A percentile compares a stretch with the other conserved stretches of the same genome.
phyloP scores from a whole-genome alignment of 2,113 vertebrate species.

The Stigmatopora argus region DNA sequence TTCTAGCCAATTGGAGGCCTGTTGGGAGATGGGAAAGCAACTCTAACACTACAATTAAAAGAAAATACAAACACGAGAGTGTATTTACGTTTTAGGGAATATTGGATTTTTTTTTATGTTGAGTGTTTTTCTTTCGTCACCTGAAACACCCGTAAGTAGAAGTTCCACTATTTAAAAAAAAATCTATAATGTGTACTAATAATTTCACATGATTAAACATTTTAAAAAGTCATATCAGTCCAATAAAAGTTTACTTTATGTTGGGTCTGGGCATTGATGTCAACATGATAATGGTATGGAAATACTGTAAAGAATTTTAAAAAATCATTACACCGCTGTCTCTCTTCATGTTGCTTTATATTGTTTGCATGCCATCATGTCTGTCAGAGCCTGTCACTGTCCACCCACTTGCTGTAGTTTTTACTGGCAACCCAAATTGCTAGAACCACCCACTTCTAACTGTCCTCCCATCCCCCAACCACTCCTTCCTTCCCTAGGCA shows the following conservation, averaged over 20 bases:
- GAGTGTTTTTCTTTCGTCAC: too few species aligned
- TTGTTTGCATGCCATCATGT: conserved; percentile 40
- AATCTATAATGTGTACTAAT: too few species aligned
- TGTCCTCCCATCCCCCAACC: not conserved
- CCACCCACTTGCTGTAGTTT: conserved; percentile 52
- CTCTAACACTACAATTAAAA: too few species aligned
- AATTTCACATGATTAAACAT: not conserved
- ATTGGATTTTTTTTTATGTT: too few species aligned
- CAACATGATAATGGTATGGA: conserved; percentile 11
- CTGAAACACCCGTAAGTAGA: too few species aligned
- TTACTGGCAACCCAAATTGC: conserved; percentile 31
- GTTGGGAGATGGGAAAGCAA: too few species aligned
- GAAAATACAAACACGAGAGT: too few species aligned
- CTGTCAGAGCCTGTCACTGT: conserved; percentile 41
- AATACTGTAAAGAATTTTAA: not conserved
- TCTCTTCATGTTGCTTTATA: not conserved
- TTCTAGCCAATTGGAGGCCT: too few species aligned
- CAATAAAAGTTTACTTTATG: not conserved
- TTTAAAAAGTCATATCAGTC: not conserved
- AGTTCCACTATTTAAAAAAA: too few species aligned
- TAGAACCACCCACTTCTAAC: conserved; percentile 18
- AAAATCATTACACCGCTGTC: not conserved
- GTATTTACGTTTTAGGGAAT: too few species aligned
- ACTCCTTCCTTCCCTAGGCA: conserved; percentile 3
- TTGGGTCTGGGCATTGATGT: conserved; percentile 6